Conservation (phyloP, 2,888 invertebrate species). For the Clitarchus hookeri region DNA sequence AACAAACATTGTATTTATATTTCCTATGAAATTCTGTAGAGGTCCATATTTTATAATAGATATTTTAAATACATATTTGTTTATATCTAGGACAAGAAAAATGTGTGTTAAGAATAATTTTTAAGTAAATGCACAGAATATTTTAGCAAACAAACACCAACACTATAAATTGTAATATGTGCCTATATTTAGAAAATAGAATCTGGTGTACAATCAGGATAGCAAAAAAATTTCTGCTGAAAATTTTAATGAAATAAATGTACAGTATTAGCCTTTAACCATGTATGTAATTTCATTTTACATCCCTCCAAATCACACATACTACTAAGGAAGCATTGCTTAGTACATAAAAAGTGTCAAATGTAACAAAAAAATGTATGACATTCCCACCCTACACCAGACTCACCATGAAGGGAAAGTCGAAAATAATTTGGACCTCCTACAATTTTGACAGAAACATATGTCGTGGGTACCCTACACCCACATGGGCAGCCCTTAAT, state of each 20-base stretch:
- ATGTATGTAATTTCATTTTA: too few species aligned
- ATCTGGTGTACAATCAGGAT: background rate
- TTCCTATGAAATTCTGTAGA: background rate
- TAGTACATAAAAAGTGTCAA: too few species aligned
- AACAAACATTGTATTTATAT: background rate
- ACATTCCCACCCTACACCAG: too few species aligned
- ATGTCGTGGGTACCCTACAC: too few species aligned
- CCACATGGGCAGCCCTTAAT: too few species aligned
- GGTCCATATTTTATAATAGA: constrained; percentile 7
- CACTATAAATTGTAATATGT: constrained; percentile 20
- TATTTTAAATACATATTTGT: background rate
- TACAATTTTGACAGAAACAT: too few species aligned
- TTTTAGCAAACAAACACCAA: constrained; percentile 19
- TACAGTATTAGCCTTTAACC: background rate
- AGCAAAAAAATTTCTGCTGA: background rate
- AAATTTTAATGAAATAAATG: background rate
- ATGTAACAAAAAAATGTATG: too few species aligned
- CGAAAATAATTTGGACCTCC: too few species aligned
- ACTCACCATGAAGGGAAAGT: too few species aligned
- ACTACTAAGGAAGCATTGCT: too few species aligned
- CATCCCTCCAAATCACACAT: too few species aligned
- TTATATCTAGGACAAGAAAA: background rate
- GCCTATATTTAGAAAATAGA: constrained; percentile 22
- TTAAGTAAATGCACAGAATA: background rate
- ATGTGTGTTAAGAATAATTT: background rate